Evolutionary conservation across 2,888 invertebrate genomes (phyloP).

Genomic region (Drosophila parthenogenetica): DNA sequence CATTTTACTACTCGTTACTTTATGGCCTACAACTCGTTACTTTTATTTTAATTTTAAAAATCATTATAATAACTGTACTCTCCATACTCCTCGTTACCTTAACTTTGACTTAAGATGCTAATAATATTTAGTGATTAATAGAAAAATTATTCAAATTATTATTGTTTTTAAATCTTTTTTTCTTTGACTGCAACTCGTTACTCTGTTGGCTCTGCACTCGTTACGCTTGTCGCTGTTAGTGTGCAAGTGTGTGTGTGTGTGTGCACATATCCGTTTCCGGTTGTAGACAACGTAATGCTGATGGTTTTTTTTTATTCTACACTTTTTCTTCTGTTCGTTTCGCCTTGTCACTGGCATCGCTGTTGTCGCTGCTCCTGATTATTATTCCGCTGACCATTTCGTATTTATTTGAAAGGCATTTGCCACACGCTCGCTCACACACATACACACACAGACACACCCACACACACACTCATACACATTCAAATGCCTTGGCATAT

Average conservation of each 20-base stretch:
- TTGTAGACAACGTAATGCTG: slow-evolving; percentile 60
- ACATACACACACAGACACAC: slow-evolving; percentile 40
- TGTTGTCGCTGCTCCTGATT: slow-evolving; percentile 61
- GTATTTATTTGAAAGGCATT: slow-evolving; percentile 80
- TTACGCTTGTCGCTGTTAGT: neutral
- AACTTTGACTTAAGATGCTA: too few species aligned
- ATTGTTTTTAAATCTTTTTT: neutral
- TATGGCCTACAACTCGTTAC: too few species aligned
- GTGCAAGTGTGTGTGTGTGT: slow-evolving; percentile 17
- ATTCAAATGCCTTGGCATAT: slow-evolving; percentile 44
- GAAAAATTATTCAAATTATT: neutral
- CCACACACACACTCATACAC: slow-evolving; percentile 24
- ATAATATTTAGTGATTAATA: too few species aligned
- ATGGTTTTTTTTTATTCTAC: slow-evolving; percentile 36
- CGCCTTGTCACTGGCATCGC: slow-evolving; percentile 56
- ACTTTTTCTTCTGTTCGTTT: slow-evolving; percentile 56
- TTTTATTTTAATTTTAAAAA: too few species aligned
- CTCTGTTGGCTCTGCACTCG: slow-evolving; percentile 19
- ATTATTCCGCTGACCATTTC: slow-evolving; percentile 81
- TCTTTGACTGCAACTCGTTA: slow-evolving; percentile 11
- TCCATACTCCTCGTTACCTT: too few species aligned
- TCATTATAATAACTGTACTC: too few species aligned
- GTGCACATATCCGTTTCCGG: slow-evolving; percentile 60
- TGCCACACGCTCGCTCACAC: slow-evolving; percentile 62
- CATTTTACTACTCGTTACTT: too few species aligned